Base-by-base conservation (phyloP, 2,797 vertebrate species). In the Australoheros facetus region DNA sequence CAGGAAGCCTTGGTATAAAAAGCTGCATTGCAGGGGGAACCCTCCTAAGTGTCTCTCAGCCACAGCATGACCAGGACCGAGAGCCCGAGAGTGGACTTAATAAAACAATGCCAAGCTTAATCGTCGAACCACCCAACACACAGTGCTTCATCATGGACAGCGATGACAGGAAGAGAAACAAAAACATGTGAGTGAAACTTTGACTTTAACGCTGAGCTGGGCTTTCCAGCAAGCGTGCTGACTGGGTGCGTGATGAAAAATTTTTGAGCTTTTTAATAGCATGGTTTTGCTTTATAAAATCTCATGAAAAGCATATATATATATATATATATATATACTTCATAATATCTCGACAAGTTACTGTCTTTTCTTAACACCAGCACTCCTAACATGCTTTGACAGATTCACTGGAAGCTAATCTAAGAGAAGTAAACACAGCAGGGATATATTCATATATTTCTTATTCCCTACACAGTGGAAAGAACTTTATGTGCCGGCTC, bases 401-500 rank as follows among this genome's bases (percentile, higher is more conserved):
- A 6, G 64, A 78, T 57, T 62, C 54, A 48, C 55, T 74, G n/a
- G 51, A 81, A 70, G n/a, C 79, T 80, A 58, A 89, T 87, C 75
- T 58, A 70, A 88, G 59, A 57, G 48, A 78, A 75, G 76, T 78
- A 78, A 85, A 90, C 57, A 73, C 78, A 69, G 23, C n/a, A 57
- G 37, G 45, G 76, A 76, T 79, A 19, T 71, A 79, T 78, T 84
- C 42, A 84, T 80, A 66, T 73, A 60, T 90, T 85, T 90, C 77
- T 90, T 83, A 80, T 94, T 80, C 91, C 89, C 78, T 66, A 39
- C 79, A 62, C 93, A 96, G 95, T 66, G 95, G 95, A 90, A 96
- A 95, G 89, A 95, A 93, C 94, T 95, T 96, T 16, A 96, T 96
- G 94, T 95, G 94, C 82, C 93, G 95, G 81, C 93, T 96, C 70